Percentiles rank a stretch among this genome's conserved stretches.
phyloP scores from a whole-genome alignment of 2,888 invertebrate species.

The Toxonevra muliebris region DNA sequence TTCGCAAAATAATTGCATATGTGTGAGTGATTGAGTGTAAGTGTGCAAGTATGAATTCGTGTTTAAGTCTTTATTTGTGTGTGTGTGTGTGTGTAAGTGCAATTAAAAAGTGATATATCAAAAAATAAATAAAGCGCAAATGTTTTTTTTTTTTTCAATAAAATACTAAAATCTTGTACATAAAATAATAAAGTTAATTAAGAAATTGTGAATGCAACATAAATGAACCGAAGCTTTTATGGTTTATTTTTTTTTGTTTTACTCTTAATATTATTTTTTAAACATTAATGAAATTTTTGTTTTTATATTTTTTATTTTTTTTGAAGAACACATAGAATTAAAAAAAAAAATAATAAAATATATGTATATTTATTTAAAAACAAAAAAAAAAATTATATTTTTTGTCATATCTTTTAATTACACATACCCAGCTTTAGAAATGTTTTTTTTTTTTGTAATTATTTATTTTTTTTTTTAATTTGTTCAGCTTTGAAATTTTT shows the following conservation, averaged over 20 bases:
- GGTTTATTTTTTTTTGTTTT: slow-evolving; percentile 27
- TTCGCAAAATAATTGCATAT: no score
- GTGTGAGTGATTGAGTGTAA: slow-evolving; percentile 15
- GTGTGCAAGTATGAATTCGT: slow-evolving; percentile 7
- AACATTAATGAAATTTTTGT: slow-evolving; percentile 20
- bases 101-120: slow-evolving; percentile 34
- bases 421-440: slow-evolving; percentile 6
- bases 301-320: slow-evolving; percentile 27
- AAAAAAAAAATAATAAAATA: no score
- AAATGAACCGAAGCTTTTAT: no score
- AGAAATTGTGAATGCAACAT: no score
- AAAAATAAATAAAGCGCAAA: no score
- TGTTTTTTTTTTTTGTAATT: slow-evolving; percentile 26
- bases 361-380: no score
- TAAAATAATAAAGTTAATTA: no score
- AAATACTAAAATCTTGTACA: no score
- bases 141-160: no score
- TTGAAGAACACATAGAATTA: slow-evolving; percentile 1
- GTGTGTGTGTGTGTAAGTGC: slow-evolving; percentile 42
- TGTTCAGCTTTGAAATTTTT: slow-evolving; percentile 25
- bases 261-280: slow-evolving; percentile 36
- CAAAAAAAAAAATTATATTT: slow-evolving; percentile 9
- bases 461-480: slow-evolving; percentile 22
- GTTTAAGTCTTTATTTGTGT: not conserved
- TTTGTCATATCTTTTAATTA: not conserved